Percentiles rank a stretch among this genome's conserved stretches.
phyloP scores from a whole-genome alignment of 2,797 vertebrate species.

The Eospalax fontanierii region DNA sequence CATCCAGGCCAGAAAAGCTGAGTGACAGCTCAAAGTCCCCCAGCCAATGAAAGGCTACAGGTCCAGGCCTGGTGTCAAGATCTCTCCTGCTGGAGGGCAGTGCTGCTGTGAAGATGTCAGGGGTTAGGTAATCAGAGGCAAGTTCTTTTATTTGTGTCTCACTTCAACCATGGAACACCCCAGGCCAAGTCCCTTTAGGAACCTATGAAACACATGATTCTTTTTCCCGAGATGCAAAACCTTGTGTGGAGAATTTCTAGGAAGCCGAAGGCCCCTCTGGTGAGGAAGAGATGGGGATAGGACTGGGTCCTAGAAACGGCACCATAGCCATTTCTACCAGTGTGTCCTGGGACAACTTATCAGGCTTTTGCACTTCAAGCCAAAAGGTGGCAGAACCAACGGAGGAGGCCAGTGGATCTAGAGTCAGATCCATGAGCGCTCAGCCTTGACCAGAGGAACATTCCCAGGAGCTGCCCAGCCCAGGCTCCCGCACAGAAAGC shows the following conservation, averaged over 20 bases:
- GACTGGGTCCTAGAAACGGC: background rate
- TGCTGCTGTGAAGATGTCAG: constrained; percentile 38
- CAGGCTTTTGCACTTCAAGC: background rate
- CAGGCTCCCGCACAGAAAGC: background rate
- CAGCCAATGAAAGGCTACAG: background rate
- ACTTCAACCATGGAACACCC: background rate
- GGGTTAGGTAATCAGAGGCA: background rate
- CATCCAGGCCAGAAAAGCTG: background rate
- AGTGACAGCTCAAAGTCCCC: background rate
- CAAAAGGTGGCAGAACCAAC: background rate
- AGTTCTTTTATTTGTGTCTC: background rate
- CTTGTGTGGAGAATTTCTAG: background rate
- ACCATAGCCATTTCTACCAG: no score
- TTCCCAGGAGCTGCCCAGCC: background rate
- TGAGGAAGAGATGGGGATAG: background rate
- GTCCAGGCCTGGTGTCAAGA: background rate
- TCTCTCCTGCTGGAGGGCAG: background rate
- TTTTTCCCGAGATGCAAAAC: background rate
- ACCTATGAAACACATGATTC: background rate
- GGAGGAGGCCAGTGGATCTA: background rate
- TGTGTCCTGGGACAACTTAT: background rate
- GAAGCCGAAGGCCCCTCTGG: background rate
- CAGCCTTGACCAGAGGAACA: background rate
- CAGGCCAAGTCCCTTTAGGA: background rate
- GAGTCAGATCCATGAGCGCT: background rate